These are phyloP conservation scores for Pteria penguin DNA, from an alignment of 2,888 invertebrate species.

Conservation along the genomic window DNA sequence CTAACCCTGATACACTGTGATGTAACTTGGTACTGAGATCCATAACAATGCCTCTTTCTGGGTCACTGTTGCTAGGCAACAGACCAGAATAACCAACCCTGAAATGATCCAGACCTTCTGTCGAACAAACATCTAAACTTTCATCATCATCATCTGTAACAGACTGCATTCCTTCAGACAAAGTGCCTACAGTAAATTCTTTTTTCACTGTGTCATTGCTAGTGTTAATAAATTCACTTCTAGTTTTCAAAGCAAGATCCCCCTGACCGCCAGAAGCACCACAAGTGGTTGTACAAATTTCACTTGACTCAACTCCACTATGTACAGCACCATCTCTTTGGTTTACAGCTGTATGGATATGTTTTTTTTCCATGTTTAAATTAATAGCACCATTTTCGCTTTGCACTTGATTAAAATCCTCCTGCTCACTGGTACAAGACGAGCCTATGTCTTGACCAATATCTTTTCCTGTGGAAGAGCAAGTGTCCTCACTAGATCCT, in stretches of 20 bases:
- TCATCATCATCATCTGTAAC: background rate
- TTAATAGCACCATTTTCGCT: background rate
- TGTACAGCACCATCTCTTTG: background rate
- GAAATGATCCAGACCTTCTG: background rate
- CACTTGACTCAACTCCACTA: background rate
- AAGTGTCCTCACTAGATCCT: constrained; percentile 8
- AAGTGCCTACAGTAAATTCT: no score
- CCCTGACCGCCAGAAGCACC: background rate
- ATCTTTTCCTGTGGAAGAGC: background rate
- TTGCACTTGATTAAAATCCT: background rate
- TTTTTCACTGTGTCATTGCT: no score
- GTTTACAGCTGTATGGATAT: background rate
- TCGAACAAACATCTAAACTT: background rate
- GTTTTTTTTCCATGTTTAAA: no score
- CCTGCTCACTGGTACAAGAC: background rate
- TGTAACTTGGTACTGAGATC: background rate
- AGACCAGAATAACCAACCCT: background rate
- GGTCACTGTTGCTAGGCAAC: background rate
- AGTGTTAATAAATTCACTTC: background rate
- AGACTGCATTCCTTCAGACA: background rate
- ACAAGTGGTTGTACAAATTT: background rate
- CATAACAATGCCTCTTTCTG: background rate
- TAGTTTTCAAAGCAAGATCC: background rate
- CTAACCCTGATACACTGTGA: background rate
- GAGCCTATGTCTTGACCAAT: background rate